Conservation (phyloP, 2,797 vertebrate species). For the Geotrypetes seraphini region DNA sequence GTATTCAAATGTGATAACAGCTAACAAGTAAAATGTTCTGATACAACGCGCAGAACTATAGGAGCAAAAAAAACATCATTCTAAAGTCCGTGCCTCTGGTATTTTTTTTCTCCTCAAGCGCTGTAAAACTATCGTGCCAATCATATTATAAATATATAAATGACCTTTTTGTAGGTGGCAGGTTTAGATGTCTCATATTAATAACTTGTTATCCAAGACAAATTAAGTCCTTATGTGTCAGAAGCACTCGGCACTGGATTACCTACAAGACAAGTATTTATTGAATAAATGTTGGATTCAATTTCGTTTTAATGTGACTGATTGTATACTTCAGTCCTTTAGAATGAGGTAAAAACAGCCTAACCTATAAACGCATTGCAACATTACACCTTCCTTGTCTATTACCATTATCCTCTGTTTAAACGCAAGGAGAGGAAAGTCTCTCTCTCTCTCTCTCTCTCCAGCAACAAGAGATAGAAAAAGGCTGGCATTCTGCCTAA, state of each 20-base stretch:
- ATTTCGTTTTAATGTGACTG: constrained; percentile 67
- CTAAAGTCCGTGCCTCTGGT: too few species aligned
- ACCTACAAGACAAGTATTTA: constrained; percentile 68
- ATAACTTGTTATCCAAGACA: constrained; percentile 63
- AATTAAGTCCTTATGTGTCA: constrained; percentile 66
- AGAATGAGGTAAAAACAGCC: constrained; percentile 52
- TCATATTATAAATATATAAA: constrained; percentile 40
- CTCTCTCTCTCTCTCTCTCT: constrained; percentile 33
- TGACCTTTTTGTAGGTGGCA: constrained; percentile 53
- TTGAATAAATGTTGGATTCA: constrained; percentile 65
- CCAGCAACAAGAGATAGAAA: constrained; percentile 52
- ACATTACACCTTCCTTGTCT: constrained; percentile 54
- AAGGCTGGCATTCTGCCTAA: constrained; percentile 81
- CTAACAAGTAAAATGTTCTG: too few species aligned
- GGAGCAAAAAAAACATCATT: not conserved
- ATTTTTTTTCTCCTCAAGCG: constrained; percentile 25
- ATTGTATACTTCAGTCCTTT: constrained; percentile 47
- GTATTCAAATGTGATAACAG: too few species aligned
- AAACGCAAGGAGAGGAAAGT: constrained; percentile 42
- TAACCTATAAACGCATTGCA: constrained; percentile 39
- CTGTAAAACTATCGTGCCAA: constrained; percentile 16
- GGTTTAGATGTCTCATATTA: constrained; percentile 62
- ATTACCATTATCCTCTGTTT: constrained; percentile 53
- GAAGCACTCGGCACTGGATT: constrained; percentile 56
- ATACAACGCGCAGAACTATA: too few species aligned